Evolutionary conservation across 2,113 vertebrate genomes (phyloP).

Genomic region (Megaceryle maxima): DNA sequence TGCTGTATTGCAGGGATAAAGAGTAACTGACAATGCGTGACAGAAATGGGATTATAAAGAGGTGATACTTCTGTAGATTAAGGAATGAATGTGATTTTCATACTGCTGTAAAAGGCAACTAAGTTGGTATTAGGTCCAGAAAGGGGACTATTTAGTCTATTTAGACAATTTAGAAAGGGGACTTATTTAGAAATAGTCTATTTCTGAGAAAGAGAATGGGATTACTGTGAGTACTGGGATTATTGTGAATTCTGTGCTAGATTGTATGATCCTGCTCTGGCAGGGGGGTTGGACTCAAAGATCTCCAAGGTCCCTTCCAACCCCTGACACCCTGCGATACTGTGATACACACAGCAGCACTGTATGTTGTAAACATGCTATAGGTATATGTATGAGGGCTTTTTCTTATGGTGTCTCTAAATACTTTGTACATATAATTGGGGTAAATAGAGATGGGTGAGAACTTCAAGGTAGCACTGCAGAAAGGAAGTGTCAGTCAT

Average conservation of each 20-base stretch:
- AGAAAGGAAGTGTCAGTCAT: background rate
- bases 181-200: background rate
- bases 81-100: background rate
- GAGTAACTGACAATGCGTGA: background rate
- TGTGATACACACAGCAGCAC: background rate
- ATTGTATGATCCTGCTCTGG: no score
- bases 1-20: background rate
- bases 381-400: background rate
- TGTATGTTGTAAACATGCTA: background rate
- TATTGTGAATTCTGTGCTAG: no score
- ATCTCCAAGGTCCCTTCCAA: no score
- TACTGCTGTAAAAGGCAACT: background rate
- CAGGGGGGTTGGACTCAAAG: no score
- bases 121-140: background rate
- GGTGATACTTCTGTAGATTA: background rate
- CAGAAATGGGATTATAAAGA: background rate
- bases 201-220: background rate
- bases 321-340: no score
- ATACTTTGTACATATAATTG: background rate
- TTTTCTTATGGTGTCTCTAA: background rate
- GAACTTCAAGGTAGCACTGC: background rate
- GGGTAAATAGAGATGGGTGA: background rate
- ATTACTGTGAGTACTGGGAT: background rate
- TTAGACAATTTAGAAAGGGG: no score
- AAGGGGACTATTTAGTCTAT: background rate